phyloP scores from a whole-genome alignment of 2,797 vertebrate genomes.

The Syngnathus acus region DNA sequence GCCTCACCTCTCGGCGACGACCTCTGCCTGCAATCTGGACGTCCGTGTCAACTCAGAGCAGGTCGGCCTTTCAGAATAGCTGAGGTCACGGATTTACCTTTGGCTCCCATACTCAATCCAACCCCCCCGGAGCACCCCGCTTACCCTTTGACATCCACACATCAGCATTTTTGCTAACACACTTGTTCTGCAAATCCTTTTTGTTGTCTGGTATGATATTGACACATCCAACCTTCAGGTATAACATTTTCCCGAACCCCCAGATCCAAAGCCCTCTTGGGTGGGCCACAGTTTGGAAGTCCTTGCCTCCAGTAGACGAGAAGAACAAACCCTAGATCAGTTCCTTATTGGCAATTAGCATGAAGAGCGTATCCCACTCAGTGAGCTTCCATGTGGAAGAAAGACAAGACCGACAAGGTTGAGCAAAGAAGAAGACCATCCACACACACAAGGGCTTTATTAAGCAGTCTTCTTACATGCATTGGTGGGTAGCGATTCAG shows the following conservation, averaged over 20 bases:
- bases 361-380: conserved; percentile 20
- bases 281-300: conserved; percentile 14
- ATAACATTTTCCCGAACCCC: too few relatives aligned
- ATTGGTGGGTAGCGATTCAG: conserved; percentile 54
- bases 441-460: conserved; percentile 50
- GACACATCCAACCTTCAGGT: too few relatives aligned
- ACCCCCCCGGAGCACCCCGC: conserved; percentile 26
- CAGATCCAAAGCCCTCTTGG: neutral
- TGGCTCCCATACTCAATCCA: conserved; percentile 51
- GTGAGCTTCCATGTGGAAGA: conserved; percentile 19
- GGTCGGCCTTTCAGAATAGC: conserved; percentile 50
- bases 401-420: conserved; percentile 18
- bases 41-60: conserved; percentile 60
- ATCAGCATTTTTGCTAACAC: conserved; percentile 59
- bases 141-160: conserved; percentile 38
- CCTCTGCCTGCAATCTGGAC: conserved; percentile 58
- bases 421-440: conserved; percentile 37
- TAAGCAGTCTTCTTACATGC: conserved; percentile 61
- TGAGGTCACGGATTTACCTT: conserved; percentile 61
- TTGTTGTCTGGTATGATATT: too few relatives aligned
- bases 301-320: conserved; percentile 21
- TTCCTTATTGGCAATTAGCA: conserved; percentile 43
- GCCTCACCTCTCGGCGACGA: conserved; percentile 49
- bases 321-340: conserved; percentile 31
- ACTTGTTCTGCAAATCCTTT: too few relatives aligned